Evolutionary conservation across 2,888 invertebrate species (phyloP), one percentile per base, ranked within the genome.

Genomic region (Euzophera pinguis): DNA sequence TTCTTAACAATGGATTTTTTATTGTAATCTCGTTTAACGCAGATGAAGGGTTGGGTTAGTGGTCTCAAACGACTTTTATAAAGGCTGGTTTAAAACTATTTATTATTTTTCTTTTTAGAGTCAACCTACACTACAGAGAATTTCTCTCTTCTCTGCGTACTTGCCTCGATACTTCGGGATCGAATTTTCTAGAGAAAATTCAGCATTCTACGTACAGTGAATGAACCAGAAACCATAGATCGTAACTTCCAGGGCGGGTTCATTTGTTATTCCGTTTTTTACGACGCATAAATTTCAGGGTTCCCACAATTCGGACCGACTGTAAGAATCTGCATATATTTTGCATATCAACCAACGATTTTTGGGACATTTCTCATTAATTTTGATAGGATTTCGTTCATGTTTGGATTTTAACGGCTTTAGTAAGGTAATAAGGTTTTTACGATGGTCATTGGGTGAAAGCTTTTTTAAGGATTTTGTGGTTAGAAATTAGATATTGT

Each of bases 251-350:
- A 60, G 65, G 63, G 63, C 53, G 57, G 10, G 27, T 63, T 62
- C 65, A 70, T 70, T 72, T 72, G 65, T 68, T 71, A 69, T 70
- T 70, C 67, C 62, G 49, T 65, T 70, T 71, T 71, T 71, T 69
- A 71, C 62, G 68, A 67, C 61, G 65, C 71, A 72, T 71, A 71
- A 65, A 72, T 71, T 71, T 61, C 60, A 55, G 51, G 27, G 57
- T 60, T 55, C 53, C 41, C 56, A 59, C 67, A 65, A 67, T 65
- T 69, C 69, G 71, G 64, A 64, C 64, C 61, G 56, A 62, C 67
- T 65, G 61, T 27, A 58, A 51, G 61, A 66, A 71, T 71, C 69
- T 72, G 67, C 67, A 71, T 71, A 62, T 65, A 70, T 64, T 69
- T 66, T 62, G 65, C 51, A 51, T 51, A 51, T 51, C 17, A 51